Evolutionary conservation across 1,140 invertebrate species (phyloP).

Genomic region (Euwallacea fornicatus): DNA sequence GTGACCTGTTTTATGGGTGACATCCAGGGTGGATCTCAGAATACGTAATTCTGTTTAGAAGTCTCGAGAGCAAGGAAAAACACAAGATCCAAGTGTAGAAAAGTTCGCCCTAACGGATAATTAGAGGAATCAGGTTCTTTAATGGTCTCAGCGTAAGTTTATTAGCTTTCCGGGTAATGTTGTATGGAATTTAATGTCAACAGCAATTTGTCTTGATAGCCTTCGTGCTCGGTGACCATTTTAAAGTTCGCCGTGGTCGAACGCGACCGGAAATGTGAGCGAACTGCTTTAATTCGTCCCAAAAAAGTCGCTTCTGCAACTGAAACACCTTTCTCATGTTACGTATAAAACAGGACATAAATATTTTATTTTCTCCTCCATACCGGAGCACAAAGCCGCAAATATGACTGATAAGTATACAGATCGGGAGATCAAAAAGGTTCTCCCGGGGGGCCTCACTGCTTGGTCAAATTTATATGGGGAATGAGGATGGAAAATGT

Average conservation of each 20-base stretch:
- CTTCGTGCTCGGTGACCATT: conserved; percentile 13
- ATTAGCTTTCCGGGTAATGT: too few relatives aligned
- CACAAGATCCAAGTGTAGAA: too few relatives aligned
- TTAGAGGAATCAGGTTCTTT: too few relatives aligned
- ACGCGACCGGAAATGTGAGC: too few relatives aligned
- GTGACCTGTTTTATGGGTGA: neutral
- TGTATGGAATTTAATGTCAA: conserved; percentile 13
- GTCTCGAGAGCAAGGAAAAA: too few relatives aligned
- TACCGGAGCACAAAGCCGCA: neutral
- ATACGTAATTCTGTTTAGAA: neutral
- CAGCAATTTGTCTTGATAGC: conserved; percentile 17
- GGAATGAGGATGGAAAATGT: conserved; percentile 5
- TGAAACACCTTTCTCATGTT: too few relatives aligned
- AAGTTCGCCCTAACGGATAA: too few relatives aligned
- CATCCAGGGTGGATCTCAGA: neutral
- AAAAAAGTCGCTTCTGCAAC: too few relatives aligned
- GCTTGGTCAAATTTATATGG: conserved; percentile 7
- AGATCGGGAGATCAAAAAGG: conserved; percentile 29
- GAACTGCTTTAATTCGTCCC: too few relatives aligned
- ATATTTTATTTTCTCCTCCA: conserved; percentile 14
- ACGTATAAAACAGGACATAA: conserved; percentile 1
- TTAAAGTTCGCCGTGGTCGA: neutral
- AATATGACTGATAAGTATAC: conserved; percentile 31
- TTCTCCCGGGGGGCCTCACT: conserved; percentile 1
- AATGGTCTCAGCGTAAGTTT: too few relatives aligned